A percentile compares a stretch with the other conserved stretches of the same genome.
Evolutionary conservation across 2,888 invertebrate species (phyloP).

Genomic region (Flabesymbios commensalis): DNA sequence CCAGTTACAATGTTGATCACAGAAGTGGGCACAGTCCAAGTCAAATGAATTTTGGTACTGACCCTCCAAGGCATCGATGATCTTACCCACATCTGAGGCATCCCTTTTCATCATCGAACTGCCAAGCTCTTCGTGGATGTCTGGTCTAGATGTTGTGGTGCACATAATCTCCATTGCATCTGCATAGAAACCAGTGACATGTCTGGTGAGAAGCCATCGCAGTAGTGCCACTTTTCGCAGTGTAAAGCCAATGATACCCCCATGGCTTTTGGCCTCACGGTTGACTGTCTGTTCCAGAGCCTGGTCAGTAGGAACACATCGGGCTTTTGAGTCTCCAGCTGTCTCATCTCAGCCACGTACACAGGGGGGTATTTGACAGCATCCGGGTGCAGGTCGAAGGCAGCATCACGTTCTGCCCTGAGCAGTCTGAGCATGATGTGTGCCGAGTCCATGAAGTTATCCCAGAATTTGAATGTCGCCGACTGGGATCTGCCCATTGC

Average conservation of each 20-base stretch:
- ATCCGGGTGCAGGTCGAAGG: no score
- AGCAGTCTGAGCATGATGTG: neutral
- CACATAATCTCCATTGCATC: no score
- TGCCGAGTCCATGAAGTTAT: no score
- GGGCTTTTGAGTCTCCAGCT: neutral
- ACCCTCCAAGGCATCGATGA: neutral
- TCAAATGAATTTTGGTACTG: constrained; percentile 14
- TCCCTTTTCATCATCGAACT: neutral
- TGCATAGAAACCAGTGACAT: no score
- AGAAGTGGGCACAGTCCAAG: neutral
- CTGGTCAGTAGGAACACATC: constrained; percentile 11
- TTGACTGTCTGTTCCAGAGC: constrained; percentile 14
- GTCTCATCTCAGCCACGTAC: constrained; percentile 9
- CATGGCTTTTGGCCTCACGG: constrained; percentile 8
- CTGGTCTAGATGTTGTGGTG: no score
- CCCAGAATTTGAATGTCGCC: no score
- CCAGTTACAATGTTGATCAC: constrained; percentile 10
- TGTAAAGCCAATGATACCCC: no score
- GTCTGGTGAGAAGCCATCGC: no score
- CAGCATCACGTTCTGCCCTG: constrained; percentile 10
- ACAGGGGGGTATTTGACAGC: no score
- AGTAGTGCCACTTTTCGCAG: constrained; percentile 10
- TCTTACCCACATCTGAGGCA: neutral
- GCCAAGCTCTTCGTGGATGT: constrained; percentile 3
- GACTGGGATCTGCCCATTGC: constrained; percentile 1